These are phyloP conservation scores for Polymixis flavicincta DNA, from an alignment of 2,888 invertebrate species.

Conservation along the genomic window DNA sequence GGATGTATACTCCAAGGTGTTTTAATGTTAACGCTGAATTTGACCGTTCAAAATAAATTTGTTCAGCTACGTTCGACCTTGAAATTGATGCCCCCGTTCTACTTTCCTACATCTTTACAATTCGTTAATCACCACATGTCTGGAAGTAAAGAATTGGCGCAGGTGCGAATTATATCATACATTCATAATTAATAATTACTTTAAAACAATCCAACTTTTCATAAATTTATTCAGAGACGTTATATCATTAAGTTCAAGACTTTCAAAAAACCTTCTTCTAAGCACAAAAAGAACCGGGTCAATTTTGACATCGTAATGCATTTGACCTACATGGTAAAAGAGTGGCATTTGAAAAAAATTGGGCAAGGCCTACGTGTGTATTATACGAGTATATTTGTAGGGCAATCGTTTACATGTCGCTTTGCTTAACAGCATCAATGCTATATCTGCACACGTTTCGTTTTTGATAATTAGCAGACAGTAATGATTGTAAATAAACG, in stretches of 20 bases:
- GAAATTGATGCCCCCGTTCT: slow-evolving; percentile 87
- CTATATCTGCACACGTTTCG: slow-evolving; percentile 48
- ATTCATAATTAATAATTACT: slow-evolving; percentile 10
- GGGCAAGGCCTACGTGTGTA: slow-evolving; percentile 71
- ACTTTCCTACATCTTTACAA: slow-evolving; percentile 88
- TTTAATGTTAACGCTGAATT: slow-evolving; percentile 75
- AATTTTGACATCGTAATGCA: slow-evolving; percentile 86
- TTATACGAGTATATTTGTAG: slow-evolving; percentile 64
- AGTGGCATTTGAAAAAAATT: slow-evolving; percentile 82
- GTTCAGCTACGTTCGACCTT: slow-evolving; percentile 85
- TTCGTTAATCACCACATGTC: slow-evolving; percentile 84
- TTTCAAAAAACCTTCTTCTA: slow-evolving; percentile 69
- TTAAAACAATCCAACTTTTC: slow-evolving; percentile 27
- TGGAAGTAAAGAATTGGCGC: slow-evolving; percentile 65
- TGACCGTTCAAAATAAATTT: slow-evolving; percentile 82
- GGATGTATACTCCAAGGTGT: slow-evolving; percentile 76
- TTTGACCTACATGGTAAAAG: slow-evolving; percentile 86
- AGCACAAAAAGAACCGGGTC: slow-evolving; percentile 81
- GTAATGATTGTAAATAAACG: slow-evolving; percentile 36
- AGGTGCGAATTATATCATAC: slow-evolving; percentile 63
- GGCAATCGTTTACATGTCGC: slow-evolving; percentile 54
- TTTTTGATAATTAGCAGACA: slow-evolving; percentile 37
- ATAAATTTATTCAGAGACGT: slow-evolving; percentile 30
- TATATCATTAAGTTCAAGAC: slow-evolving; percentile 54
- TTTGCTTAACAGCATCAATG: slow-evolving; percentile 54